phyloP scores from a whole-genome alignment of 2,888 invertebrate genomes.

The Sinodicranocentrus sp. region DNA sequence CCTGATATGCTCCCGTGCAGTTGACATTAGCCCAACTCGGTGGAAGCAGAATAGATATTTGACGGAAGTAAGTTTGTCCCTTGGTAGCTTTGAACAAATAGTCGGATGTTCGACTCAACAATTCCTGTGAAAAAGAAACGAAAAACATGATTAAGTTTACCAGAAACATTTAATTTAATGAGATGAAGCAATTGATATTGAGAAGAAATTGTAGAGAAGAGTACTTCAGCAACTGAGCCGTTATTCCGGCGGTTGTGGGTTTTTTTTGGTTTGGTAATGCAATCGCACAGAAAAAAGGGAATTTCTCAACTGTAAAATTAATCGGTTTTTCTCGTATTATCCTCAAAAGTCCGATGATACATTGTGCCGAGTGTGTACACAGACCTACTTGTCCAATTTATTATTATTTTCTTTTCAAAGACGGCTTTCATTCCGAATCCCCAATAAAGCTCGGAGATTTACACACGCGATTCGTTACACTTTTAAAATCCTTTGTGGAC shows the following conservation, averaged over 20 bases:
- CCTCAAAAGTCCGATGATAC: neutral
- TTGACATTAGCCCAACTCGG: slow-evolving; percentile 75
- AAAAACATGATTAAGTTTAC: slow-evolving; percentile 42
- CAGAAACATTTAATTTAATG: slow-evolving; percentile 26
- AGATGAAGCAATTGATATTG: neutral
- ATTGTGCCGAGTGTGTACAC: neutral
- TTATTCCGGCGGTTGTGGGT: slow-evolving; percentile 8
- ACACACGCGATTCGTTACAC: slow-evolving; percentile 60
- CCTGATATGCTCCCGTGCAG: slow-evolving; percentile 72
- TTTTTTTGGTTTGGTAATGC: neutral
- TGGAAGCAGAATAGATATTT: slow-evolving; percentile 74
- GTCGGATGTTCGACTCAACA: slow-evolving; percentile 75
- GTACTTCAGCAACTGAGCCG: slow-evolving; percentile 8
- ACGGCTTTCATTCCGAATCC: slow-evolving; percentile 43
- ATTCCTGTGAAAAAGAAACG: slow-evolving; percentile 65
- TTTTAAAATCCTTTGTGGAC: slow-evolving; percentile 27
- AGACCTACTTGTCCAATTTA: no score
- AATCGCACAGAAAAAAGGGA: neutral
- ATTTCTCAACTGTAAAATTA: slow-evolving; percentile 60
- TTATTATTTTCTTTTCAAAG: slow-evolving; percentile 18
- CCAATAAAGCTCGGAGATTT: slow-evolving; percentile 57
- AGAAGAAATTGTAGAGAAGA: no score
- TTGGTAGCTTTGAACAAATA: slow-evolving; percentile 73
- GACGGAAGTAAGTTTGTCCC: slow-evolving; percentile 75
- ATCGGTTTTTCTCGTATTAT: slow-evolving; percentile 31